Evolutionary conservation across 2,113 vertebrate genomes (phyloP), one percentile per base, ranked within the genome.

Genomic region (Paralichthys olivaceus): DNA sequence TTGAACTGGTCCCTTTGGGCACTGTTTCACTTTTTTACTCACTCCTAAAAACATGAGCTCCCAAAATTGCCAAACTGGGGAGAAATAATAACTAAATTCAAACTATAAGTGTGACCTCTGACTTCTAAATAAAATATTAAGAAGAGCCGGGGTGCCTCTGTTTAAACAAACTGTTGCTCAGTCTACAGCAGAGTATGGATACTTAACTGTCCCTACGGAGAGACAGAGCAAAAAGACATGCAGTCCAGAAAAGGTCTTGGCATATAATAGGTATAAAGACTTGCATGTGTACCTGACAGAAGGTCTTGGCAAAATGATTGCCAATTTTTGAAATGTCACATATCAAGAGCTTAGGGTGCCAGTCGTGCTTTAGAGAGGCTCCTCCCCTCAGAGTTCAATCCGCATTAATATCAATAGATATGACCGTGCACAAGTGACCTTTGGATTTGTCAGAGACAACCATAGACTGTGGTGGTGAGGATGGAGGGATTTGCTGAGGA

Each of bases 281-380:
- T 20, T 32, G 19, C 7, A 62, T 77, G 29, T 47, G 11, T 49
- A 49, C 19, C 53, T 54, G n/a, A 47, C 53, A 29, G 6, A 23
- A 15, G 59, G 17, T 47, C 69, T 40, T 53, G 45, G 26, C n/a
- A 28, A 73, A 69, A 69, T 72, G 69, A 74, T 63, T 69, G 37
- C 12, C 17, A 54, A 61, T 71, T 74, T 70, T 77, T 26, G 70
- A 79, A 79, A 80, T 73, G 78, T 66, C 75, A 84, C 55, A 68
- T 75, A 63, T 71, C 64, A 34, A 58, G 56, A 62, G 29, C 58
- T 66, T 17, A 19, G 4, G 9, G n/a, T 72, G 57, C 58, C 58
- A 25, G 74, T 45, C 37, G 40, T 26, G 61, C 73, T 73, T 71
- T 43, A 40, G 15, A 76, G 54, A 54, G 2, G 4, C 19, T n/a